Evolutionary conservation across 2,797 vertebrate species (phyloP).

Genomic region (Cossypha caffra): DNA sequence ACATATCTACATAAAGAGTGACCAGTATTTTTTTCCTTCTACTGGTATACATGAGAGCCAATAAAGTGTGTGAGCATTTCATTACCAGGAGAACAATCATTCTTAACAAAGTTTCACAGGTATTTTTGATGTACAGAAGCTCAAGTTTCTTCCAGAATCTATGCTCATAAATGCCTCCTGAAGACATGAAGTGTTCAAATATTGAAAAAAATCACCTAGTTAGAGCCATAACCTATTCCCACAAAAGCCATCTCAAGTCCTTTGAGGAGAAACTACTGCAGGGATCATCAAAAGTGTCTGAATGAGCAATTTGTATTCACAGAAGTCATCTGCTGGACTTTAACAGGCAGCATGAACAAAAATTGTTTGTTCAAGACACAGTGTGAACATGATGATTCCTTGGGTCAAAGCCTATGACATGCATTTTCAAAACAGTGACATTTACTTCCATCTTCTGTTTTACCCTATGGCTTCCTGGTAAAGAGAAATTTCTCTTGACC

Average conservation of each 20-base stretch:
- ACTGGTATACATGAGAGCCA: neutral
- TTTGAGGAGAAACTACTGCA: neutral
- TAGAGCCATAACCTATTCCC: neutral
- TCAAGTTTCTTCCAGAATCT: neutral
- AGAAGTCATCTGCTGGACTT: neutral
- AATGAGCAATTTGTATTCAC: neutral
- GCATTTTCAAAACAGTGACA: neutral
- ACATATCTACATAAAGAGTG: neutral
- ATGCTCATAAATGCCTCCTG: neutral
- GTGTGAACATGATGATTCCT: neutral
- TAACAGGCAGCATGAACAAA: neutral
- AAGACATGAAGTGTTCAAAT: neutral
- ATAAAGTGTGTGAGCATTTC: neutral
- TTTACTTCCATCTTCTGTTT: neutral
- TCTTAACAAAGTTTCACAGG: neutral
- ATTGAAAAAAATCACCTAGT: neutral
- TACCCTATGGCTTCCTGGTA: neutral
- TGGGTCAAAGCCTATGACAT: neutral
- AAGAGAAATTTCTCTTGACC: neutral
- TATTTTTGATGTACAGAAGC: neutral
- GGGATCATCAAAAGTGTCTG: neutral
- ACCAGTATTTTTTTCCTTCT: neutral
- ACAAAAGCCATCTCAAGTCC: neutral
- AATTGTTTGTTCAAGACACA: neutral
- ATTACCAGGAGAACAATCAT: neutral